These are phyloP conservation scores for Plusia festucae DNA, from an alignment of 2,888 invertebrate species.

Conservation along the genomic window DNA sequence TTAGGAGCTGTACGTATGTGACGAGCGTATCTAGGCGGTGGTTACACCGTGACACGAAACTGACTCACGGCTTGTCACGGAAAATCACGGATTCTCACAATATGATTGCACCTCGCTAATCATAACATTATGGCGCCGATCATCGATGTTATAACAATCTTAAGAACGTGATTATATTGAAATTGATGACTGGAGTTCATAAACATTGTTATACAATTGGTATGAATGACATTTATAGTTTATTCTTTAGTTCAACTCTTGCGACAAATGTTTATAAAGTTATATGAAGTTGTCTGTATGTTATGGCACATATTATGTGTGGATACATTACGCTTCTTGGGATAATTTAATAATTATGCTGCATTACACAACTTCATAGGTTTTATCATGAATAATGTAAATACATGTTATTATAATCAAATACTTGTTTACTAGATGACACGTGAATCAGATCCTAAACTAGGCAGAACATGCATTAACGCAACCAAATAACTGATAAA, in stretches of 20 bases:
- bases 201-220: constrained; percentile 35
- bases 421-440: too few species aligned
- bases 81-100: not conserved
- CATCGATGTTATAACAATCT: constrained; percentile 36
- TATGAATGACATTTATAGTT: constrained; percentile 12
- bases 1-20: constrained; percentile 39
- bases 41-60: constrained; percentile 28
- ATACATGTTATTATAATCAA: not conserved
- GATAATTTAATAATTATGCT: not conserved
- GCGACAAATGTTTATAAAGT: constrained; percentile 34
- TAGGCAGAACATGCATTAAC: too few species aligned
- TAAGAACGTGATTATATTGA: constrained; percentile 50
- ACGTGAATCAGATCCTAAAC: too few species aligned
- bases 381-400: not conserved
- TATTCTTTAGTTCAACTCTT: constrained; percentile 22
- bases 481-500: too few species aligned
- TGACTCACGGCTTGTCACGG: constrained; percentile 34
- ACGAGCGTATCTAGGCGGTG: constrained; percentile 32
- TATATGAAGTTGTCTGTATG: constrained; percentile 12
- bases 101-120: constrained; percentile 28
- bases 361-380: not conserved
- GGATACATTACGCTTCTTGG: not conserved
- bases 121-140: constrained; percentile 38
- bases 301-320: constrained; percentile 14
- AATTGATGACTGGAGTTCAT: constrained; percentile 39